phyloP scores from a whole-genome alignment of 2,888 invertebrate genomes.

The Epiblema foenella region DNA sequence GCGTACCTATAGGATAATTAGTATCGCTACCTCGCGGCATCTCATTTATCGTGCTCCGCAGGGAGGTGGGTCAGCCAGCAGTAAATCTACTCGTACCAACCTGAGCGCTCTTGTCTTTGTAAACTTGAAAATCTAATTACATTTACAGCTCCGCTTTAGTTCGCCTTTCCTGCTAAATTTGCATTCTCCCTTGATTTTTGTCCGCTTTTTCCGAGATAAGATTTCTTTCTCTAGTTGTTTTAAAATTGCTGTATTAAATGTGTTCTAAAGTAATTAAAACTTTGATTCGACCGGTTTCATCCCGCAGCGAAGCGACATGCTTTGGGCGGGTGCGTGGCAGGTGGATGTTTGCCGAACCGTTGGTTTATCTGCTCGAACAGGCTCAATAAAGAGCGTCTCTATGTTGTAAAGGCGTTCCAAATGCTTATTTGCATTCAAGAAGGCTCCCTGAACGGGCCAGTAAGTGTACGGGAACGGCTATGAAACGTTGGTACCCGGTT shows the following conservation, averaged over 20 bases:
- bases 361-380: constrained; percentile 74
- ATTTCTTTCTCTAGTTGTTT: constrained; percentile 53
- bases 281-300: constrained; percentile 40
- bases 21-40: constrained; percentile 82
- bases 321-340: constrained; percentile 55
- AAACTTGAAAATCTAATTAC: constrained; percentile 84
- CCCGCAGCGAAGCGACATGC: constrained; percentile 46
- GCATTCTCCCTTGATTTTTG: constrained; percentile 77
- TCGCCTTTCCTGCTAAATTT: constrained; percentile 76
- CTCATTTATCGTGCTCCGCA: constrained; percentile 80
- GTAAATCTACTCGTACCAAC: constrained; percentile 84
- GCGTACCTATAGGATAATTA: constrained; percentile 81
- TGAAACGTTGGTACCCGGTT: constrained; percentile 63
- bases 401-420: constrained; percentile 81
- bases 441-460: constrained; percentile 76
- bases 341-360: constrained; percentile 67
- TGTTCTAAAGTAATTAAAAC: constrained; percentile 43
- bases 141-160: constrained; percentile 81
- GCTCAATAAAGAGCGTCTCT: constrained; percentile 79
- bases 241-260: constrained; percentile 41
- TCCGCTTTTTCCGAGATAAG: constrained; percentile 61
- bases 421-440: constrained; percentile 84
- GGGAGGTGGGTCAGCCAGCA: constrained; percentile 82
- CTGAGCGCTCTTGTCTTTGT: constrained; percentile 83
- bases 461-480: constrained; percentile 74